Conservation (phyloP, 2,888 invertebrate species). For the Ceratothoa steindachneri region DNA sequence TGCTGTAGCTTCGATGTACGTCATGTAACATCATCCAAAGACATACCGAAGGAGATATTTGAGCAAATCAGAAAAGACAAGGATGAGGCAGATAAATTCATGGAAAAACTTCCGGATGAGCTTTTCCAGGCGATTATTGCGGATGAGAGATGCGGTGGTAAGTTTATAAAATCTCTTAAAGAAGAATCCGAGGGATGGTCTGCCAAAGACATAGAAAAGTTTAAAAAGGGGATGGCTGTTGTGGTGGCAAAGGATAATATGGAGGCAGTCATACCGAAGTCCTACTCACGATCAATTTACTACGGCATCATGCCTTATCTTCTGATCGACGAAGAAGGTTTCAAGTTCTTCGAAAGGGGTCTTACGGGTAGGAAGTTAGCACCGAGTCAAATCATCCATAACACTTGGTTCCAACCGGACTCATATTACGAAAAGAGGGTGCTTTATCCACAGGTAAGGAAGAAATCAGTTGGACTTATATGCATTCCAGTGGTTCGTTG, state of each 20-base stretch:
- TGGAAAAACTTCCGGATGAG: conserved; percentile 40
- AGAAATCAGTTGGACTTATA: too few species aligned
- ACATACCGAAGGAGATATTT: conserved; percentile 43
- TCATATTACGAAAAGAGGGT: conserved; percentile 31
- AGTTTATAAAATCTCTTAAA: conserved; percentile 29
- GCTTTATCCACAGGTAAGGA: conserved; percentile 20
- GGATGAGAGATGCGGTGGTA: conserved; percentile 34
- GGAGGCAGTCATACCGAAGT: conserved; percentile 42
- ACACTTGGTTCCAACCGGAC: conserved; percentile 44
- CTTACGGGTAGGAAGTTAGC: conserved; percentile 43
- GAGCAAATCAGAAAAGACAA: conserved; percentile 40
- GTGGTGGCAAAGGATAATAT: conserved; percentile 40
- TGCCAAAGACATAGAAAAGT: conserved; percentile 32
- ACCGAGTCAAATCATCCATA: conserved; percentile 39
- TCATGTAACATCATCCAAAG: conserved; percentile 42
- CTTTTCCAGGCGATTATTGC: conserved; percentile 40
- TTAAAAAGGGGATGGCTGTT: conserved; percentile 44
- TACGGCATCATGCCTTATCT: conserved; percentile 45
- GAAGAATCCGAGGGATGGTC: conserved; percentile 7
- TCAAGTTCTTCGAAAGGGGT: conserved; percentile 46
- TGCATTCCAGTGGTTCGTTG: too few species aligned
- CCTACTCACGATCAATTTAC: conserved; percentile 44
- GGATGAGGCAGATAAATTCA: conserved; percentile 40
- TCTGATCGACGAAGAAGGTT: conserved; percentile 44
- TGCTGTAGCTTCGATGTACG: conserved; percentile 34